Percentiles rank a stretch among this genome's conserved stretches.
Conservation (phyloP, 2,797 vertebrate species). For the Odontamblyopus rebecca region DNA sequence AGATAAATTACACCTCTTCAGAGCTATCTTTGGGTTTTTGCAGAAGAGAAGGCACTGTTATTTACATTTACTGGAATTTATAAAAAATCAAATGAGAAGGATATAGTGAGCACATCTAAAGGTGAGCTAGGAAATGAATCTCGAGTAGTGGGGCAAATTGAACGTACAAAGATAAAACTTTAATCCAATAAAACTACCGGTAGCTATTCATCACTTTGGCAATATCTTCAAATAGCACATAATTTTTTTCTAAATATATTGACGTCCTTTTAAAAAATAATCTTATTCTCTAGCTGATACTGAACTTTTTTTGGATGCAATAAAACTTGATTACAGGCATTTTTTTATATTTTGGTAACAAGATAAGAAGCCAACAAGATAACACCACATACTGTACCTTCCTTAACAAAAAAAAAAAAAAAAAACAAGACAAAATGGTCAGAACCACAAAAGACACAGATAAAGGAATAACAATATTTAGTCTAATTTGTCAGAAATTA, state of each 20-base stretch:
- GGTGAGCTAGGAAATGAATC: background rate
- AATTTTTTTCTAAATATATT: background rate
- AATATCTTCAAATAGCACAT: background rate
- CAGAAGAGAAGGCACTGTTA: conserved; percentile 11
- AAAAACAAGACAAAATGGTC: background rate
- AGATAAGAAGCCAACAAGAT: too few species aligned
- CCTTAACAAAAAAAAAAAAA: background rate
- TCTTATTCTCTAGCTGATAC: too few species aligned
- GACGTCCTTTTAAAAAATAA: background rate
- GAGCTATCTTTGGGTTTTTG: conserved; percentile 15
- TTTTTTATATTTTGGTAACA: too few species aligned
- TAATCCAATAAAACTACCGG: background rate
- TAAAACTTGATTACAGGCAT: too few species aligned
- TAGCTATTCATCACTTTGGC: background rate
- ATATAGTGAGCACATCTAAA: background rate
- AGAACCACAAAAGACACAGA: background rate
- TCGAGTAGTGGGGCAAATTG: background rate
- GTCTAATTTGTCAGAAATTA: background rate
- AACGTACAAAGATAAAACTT: background rate
- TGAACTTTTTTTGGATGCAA: background rate
- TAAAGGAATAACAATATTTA: background rate
- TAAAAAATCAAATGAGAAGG: background rate
- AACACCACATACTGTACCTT: too few species aligned
- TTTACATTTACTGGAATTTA: conserved; percentile 5
- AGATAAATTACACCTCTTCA: background rate